Conservation (phyloP, 2,113 vertebrate species). For the Anthoscopus minutus region DNA sequence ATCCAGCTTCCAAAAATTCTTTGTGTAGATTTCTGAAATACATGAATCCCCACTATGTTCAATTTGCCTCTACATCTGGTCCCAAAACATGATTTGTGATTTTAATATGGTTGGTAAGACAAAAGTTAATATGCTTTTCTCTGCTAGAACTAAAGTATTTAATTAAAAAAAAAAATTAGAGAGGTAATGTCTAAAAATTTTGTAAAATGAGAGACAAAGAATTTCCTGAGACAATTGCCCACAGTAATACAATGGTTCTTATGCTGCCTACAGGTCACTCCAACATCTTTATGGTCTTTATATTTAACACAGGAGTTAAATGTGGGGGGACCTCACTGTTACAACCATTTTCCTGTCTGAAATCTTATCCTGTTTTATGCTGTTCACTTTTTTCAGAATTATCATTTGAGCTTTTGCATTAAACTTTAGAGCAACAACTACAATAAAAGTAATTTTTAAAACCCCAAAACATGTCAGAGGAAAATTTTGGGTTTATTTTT, state of each 20-base stretch:
- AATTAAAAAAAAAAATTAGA: not conserved
- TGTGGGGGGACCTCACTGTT: not conserved
- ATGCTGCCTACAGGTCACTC: not conserved
- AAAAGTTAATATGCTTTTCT: slow-evolving; percentile 28
- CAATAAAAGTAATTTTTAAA: not conserved
- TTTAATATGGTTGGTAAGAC: slow-evolving; percentile 31
- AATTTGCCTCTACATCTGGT: slow-evolving; percentile 24
- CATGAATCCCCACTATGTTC: not conserved
- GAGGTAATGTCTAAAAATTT: not conserved
- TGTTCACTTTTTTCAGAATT: not conserved
- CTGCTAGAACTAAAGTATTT: not conserved
- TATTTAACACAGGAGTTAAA: not conserved
- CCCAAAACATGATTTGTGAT: slow-evolving; percentile 3
- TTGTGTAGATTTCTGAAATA: not conserved
- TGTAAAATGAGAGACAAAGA: not conserved
- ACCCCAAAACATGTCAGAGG: fast-evolving
- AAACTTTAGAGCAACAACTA: not conserved
- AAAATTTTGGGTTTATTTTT: fast-evolving
- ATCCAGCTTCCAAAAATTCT: not conserved
- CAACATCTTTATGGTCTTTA: not conserved
- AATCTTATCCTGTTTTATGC: not conserved
- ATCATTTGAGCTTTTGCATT: not conserved
- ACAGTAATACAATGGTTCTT: not conserved
- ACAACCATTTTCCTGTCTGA: not conserved
- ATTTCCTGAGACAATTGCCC: not conserved